Evolutionary conservation across 2,797 vertebrate genomes (phyloP).

Genomic region (Parauchenoglanis punctatus): DNA sequence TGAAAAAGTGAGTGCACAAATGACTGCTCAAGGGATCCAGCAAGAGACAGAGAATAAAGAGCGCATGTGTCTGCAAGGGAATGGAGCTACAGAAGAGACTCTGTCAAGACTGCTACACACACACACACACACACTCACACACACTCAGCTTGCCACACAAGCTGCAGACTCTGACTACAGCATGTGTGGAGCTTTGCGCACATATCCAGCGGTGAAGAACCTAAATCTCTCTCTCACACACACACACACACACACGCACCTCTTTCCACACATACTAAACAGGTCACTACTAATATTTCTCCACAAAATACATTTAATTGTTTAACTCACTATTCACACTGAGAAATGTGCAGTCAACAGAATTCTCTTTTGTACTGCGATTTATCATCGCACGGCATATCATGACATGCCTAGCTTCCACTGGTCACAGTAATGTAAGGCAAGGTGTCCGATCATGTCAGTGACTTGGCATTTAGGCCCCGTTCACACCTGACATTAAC

Average conservation of each 20-base stretch:
- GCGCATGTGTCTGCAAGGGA: conserved; percentile 26
- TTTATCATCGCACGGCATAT: too few species aligned
- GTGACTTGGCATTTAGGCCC: too few species aligned
- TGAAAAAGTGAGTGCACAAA: conserved; percentile 57
- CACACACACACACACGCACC: not conserved
- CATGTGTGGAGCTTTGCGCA: not conserved
- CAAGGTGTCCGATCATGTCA: too few species aligned
- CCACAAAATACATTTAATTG: not conserved
- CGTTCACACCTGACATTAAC: too few species aligned
- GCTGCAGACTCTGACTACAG: conserved; percentile 12
- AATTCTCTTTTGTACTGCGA: not conserved
- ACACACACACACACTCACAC: conserved; percentile 16
- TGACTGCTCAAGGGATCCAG: conserved; percentile 38
- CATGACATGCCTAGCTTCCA: too few species aligned
- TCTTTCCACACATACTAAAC: not conserved
- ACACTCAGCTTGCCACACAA: conserved; percentile 16
- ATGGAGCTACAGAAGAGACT: conserved; percentile 42
- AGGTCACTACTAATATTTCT: not conserved
- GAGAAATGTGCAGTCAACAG: not conserved
- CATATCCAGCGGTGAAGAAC: not conserved
- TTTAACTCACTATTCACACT: too few species aligned
- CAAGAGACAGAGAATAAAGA: conserved; percentile 30
- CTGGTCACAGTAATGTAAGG: too few species aligned
- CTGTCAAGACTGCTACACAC: conserved; percentile 34
- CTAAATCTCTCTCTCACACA: not conserved